A percentile compares a stretch with the other conserved stretches of the same genome.
These are phyloP conservation scores for Gryllus bimaculatus DNA, from an alignment of 1,140 invertebrate species.

Conservation along the genomic window DNA sequence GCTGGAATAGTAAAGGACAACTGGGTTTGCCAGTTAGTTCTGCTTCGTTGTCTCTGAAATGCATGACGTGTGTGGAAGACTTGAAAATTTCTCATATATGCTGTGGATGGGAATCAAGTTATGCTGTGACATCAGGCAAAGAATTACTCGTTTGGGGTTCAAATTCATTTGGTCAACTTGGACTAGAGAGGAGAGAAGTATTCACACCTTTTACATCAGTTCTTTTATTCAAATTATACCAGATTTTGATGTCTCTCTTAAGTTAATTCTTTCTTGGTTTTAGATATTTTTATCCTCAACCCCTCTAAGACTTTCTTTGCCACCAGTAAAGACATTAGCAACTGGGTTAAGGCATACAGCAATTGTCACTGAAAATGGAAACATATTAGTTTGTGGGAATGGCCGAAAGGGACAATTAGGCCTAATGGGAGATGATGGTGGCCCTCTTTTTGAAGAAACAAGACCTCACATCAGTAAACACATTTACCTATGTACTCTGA, in stretches of 20 bases:
- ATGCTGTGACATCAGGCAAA: constrained; percentile 52
- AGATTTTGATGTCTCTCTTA: background rate
- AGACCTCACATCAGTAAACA: constrained; percentile 38
- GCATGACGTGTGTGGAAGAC: background rate
- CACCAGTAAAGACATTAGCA: constrained; percentile 28
- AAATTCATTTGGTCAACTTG: constrained; percentile 62
- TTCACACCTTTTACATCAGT: constrained; percentile 1
- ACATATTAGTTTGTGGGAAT: constrained; percentile 49
- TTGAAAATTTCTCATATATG: constrained; percentile 37
- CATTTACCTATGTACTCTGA: background rate
- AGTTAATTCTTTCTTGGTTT: constrained; percentile 29
- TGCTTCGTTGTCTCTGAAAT: constrained; percentile 12
- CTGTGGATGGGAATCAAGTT: constrained; percentile 64
- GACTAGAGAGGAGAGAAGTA: constrained; percentile 28
- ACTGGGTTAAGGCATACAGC: constrained; percentile 59
- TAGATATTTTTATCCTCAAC: constrained; percentile 37
- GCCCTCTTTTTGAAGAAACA: constrained; percentile 29
- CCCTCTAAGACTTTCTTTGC: constrained; percentile 33
- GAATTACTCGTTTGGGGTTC: constrained; percentile 65
- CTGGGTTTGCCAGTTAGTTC: constrained; percentile 28
- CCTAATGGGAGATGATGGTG: constrained; percentile 34
- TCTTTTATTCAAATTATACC: constrained; percentile 13
- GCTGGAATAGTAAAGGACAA: constrained; percentile 31
- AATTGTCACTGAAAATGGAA: constrained; percentile 47
- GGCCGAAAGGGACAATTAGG: constrained; percentile 56